These are phyloP conservation scores for Delia radicum DNA, from an alignment of 1,140 invertebrate species.

Conservation along the genomic window DNA sequence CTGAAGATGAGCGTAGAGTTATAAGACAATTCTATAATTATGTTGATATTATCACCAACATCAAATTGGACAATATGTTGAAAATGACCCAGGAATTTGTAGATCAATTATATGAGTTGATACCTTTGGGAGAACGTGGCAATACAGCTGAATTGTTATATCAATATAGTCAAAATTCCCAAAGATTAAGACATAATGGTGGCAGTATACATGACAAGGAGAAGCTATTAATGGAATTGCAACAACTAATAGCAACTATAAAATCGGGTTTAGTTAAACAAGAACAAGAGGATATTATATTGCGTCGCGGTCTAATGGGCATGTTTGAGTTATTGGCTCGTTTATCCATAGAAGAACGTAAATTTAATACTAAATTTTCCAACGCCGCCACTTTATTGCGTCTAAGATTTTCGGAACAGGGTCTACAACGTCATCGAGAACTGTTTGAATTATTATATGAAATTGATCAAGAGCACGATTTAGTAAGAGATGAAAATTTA, in stretches of 20 bases:
- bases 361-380: constrained; percentile 4
- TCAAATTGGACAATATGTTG: constrained; percentile 21
- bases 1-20: not conserved
- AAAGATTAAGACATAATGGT: not conserved
- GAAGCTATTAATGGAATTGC: constrained; percentile 9
- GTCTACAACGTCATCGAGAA: not conserved
- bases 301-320: not conserved
- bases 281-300: constrained; percentile 10
- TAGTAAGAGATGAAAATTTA: not conserved
- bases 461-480: not conserved
- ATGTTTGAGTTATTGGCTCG: constrained; percentile 19
- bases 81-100: constrained; percentile 1
- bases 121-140: constrained; percentile 4
- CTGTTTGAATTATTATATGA: not conserved
- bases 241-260: constrained; percentile 2
- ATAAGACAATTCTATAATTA: constrained; percentile 16
- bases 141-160: constrained; percentile 4
- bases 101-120: not conserved
- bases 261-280: not conserved
- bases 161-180: not conserved
- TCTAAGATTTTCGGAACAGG: not conserved
- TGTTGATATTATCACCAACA: not conserved
- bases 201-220: constrained; percentile 4
- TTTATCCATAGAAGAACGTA: constrained; percentile 6
- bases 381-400: not conserved